Conservation (phyloP, 2,113 vertebrate species). For the Istiophorus platypterus region DNA sequence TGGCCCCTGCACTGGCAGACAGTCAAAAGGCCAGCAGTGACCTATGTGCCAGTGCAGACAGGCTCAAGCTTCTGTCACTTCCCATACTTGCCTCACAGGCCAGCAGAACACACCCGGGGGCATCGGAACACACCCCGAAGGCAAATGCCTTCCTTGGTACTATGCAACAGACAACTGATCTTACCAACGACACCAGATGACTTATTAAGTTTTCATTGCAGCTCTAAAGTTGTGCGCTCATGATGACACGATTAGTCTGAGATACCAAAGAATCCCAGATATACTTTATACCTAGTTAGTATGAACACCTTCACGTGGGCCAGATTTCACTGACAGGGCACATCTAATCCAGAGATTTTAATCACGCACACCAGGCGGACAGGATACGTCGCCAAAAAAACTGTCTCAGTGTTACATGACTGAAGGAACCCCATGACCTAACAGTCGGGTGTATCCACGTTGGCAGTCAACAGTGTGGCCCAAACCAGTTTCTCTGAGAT, state of each 20-base stretch:
- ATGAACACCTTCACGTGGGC: constrained; percentile 6
- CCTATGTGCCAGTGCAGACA: constrained; percentile 73
- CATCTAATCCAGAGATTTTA: constrained; percentile 49
- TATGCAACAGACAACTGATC: constrained; percentile 36
- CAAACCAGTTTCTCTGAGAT: constrained; percentile 82
- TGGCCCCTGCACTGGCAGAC: constrained; percentile 78
- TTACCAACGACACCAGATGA: constrained; percentile 26
- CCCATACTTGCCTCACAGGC: constrained; percentile 28
- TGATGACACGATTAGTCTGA: constrained; percentile 13
- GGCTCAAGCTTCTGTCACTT: constrained; percentile 60
- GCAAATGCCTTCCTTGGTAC: constrained; percentile 40
- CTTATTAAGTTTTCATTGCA: constrained; percentile 37
- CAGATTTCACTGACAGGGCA: constrained; percentile 32
- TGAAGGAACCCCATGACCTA: constrained; percentile 73
- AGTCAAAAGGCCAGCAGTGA: constrained; percentile 75
- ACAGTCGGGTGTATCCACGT: constrained; percentile 52
- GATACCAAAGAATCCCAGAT: constrained; percentile 17
- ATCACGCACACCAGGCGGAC: constrained; percentile 43
- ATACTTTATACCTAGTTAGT: constrained; percentile 12
- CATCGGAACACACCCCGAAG: constrained; percentile 37
- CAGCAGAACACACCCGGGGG: constrained; percentile 50
- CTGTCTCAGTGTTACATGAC: constrained; percentile 47
- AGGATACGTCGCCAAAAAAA: constrained; percentile 14
- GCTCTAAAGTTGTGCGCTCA: constrained; percentile 31
- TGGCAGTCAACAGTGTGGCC: constrained; percentile 62